Evolutionary conservation across 1,140 invertebrate species (phyloP), one percentile per base, ranked within the genome.

Genomic region (Agrilus planipennis): DNA sequence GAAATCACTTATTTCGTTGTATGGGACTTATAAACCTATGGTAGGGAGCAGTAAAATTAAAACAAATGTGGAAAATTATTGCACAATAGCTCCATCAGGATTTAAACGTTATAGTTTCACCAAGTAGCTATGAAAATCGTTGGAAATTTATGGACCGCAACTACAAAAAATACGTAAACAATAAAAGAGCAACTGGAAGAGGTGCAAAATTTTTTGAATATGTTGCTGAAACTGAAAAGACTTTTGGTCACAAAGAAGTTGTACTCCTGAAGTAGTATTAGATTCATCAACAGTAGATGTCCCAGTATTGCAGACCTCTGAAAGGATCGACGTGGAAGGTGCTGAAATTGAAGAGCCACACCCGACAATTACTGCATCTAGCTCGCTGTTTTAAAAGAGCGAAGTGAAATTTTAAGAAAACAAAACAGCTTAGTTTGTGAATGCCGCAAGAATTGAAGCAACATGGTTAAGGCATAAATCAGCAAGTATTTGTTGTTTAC

Each of bases 151-250:
- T 49, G 27, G 43, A 49, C 17, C 36, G 44, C 34, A 41, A 41
- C 30, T 49, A 49, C 20, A 49, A 49, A 36, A 49, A 46, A 34
- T 46, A 42, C 30, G 38, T 45, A 10, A 30, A 39, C 19, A 49
- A 46, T 31, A 20, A 46, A n/a, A 46, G 34, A 12, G 35, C 25
- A 45, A 45, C 43, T 16, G 43, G 43, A 30, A 32, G 46, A 21
- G 43, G 27, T 4, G 34, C 43, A 39, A 49, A 49, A 44, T 4
- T n/a, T n/a, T 49, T 45, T 42, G 43, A 49, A 31, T 47, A n/a
- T n/a, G n/a, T n/a, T n/a, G n/a, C n/a, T n/a, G n/a, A n/a, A n/a
- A n/a, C n/a, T n/a, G n/a, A n/a, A n/a, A n/a, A n/a, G n/a, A n/a
- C n/a, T n/a, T n/a, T n/a, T n/a, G n/a, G n/a, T n/a, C n/a, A n/a